Conservation (phyloP, 2,797 vertebrate species). For the Chelon auratus region DNA sequence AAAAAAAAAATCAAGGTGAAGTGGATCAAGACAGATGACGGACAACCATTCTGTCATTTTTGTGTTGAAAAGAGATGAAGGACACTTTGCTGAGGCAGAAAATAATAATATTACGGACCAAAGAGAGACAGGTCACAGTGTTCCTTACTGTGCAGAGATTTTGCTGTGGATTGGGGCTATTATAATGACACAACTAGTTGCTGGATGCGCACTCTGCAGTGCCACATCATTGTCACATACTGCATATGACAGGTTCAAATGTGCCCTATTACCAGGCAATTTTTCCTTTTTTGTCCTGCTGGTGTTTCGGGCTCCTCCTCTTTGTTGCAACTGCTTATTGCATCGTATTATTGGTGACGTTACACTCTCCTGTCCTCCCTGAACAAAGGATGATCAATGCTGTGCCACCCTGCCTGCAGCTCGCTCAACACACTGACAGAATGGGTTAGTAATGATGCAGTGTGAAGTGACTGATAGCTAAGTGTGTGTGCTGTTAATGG, state of each 20-base stretch:
- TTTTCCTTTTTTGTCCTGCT: constrained; percentile 8
- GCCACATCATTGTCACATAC: constrained; percentile 18
- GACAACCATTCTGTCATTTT: constrained; percentile 25
- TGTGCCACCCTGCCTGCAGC: constrained; percentile 67
- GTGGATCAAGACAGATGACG: constrained; percentile 16
- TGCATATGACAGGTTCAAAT: constrained; percentile 7
- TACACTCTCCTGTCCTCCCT: constrained; percentile 37
- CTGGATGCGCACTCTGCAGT: constrained; percentile 9
- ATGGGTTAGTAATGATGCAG: constrained; percentile 72
- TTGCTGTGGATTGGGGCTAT: constrained; percentile 2
- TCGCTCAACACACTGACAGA: constrained; percentile 73
- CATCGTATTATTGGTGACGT: constrained; percentile 35
- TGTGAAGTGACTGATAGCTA: constrained; percentile 75
- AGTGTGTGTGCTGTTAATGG: constrained; percentile 58
- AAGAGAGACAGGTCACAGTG: constrained; percentile 52
- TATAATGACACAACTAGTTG: constrained; percentile 15
- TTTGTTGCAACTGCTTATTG: constrained; percentile 23
- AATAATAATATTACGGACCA: constrained; percentile 37
- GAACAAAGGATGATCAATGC: constrained; percentile 62
- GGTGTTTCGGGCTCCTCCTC: background rate
- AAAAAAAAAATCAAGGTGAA: constrained; percentile 9
- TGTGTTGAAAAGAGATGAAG: constrained; percentile 12
- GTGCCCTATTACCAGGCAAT: constrained; percentile 12
- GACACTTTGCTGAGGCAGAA: constrained; percentile 33
- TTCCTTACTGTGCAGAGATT: constrained; percentile 38